These are phyloP conservation scores for Macrotus californicus DNA, from an alignment of 2,113 vertebrate species.

Conservation along the genomic window DNA sequence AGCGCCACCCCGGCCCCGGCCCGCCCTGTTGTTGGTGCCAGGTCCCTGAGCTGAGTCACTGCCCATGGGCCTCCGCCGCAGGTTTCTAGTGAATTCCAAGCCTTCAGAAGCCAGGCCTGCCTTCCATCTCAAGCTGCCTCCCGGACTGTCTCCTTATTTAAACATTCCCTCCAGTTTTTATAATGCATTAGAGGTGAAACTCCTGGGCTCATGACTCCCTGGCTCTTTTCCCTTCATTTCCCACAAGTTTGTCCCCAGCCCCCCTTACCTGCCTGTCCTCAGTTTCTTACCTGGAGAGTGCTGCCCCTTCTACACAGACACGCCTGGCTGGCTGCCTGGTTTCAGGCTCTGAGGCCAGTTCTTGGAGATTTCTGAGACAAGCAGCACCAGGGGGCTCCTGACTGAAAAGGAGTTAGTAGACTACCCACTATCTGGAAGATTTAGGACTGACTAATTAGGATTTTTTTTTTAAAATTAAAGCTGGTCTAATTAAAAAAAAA, in stretches of 20 bases:
- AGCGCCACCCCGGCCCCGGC: too few relatives aligned
- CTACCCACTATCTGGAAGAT: not conserved
- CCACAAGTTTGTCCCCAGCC: not conserved
- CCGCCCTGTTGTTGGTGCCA: not conserved
- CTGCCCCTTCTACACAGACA: not conserved
- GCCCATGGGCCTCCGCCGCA: not conserved
- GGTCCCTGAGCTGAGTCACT: not conserved
- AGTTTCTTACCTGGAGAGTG: not conserved
- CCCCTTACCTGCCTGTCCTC: not conserved
- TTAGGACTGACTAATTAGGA: not conserved
- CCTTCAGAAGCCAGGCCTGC: not conserved
- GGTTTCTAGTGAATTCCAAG: not conserved
- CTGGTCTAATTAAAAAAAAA: slow-evolving; percentile 57
- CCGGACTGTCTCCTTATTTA: not conserved
- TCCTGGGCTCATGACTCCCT: not conserved
- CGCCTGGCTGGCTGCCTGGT: not conserved
- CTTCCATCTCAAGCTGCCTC: not conserved
- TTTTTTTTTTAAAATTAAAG: slow-evolving; percentile 47
- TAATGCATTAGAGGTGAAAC: not conserved
- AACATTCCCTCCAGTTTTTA: not conserved
- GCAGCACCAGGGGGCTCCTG: not conserved
- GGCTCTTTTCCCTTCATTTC: not conserved
- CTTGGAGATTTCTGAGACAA: not conserved
- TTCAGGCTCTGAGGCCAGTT: not conserved
- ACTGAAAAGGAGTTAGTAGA: not conserved